phyloP scores from a whole-genome alignment of 2,888 invertebrate species.

The Hoplodrina blanda region DNA sequence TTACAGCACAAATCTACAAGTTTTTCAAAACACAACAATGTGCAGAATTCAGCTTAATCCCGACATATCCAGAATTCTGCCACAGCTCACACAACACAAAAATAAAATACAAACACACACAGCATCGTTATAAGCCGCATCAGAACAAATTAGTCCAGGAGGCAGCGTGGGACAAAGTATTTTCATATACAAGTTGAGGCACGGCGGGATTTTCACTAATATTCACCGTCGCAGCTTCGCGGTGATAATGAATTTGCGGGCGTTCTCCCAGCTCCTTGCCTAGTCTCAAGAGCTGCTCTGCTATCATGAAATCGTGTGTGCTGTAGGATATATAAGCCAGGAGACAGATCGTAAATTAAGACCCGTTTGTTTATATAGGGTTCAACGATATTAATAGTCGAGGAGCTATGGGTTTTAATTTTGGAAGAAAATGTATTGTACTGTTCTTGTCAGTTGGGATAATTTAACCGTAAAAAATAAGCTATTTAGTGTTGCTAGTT shows the following conservation, averaged over 20 bases:
- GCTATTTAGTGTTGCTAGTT: background rate
- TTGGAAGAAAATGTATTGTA: conserved; percentile 14
- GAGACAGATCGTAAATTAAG: conserved; percentile 63
- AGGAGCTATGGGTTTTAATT: conserved; percentile 31
- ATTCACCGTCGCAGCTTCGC: conserved; percentile 25
- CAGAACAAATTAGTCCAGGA: conserved; percentile 51
- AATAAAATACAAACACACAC: conserved; percentile 23
- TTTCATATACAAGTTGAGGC: conserved; percentile 44
- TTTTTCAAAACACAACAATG: conserved; percentile 7
- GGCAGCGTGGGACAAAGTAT: conserved; percentile 46
- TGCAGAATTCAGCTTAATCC: conserved; percentile 43
- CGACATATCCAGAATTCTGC: conserved; percentile 11
- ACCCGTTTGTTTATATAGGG: conserved; percentile 45
- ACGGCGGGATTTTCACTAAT: conserved; percentile 50
- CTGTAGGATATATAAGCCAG: conserved; percentile 57
- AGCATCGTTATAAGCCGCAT: conserved; percentile 32
- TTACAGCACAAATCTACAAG: conserved; percentile 15
- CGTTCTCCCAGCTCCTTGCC: conserved; percentile 39
- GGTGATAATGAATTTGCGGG: conserved; percentile 60
- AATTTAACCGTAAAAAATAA: background rate
- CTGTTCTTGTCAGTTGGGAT: background rate
- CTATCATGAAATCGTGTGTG: conserved; percentile 55
- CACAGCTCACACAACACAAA: conserved; percentile 20
- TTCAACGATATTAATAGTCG: conserved; percentile 47
- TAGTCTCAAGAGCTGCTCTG: conserved; percentile 56